A percentile compares a stretch with the other conserved stretches of the same genome.
Evolutionary conservation across 1,140 invertebrate species (phyloP).

Genomic region (Cydia strobilella): DNA sequence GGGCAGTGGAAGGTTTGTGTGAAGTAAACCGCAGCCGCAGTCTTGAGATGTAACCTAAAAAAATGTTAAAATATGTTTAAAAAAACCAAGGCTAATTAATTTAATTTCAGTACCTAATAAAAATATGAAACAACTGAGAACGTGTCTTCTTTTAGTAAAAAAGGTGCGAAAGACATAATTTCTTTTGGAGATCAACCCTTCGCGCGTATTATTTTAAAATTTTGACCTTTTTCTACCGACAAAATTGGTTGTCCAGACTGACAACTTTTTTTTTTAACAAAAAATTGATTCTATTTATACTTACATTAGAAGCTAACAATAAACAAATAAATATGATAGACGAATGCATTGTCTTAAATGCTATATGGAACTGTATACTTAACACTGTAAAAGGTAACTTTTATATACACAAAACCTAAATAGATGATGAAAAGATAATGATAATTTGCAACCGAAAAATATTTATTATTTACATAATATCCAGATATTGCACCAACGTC

Average conservation of each 20-base stretch:
- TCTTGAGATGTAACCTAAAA: constrained; percentile 1
- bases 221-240: no score
- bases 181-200: no score
- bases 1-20: background rate
- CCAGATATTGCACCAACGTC: background rate
- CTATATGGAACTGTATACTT: background rate
- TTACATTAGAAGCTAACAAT: constrained; percentile 15
- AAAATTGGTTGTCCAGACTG: no score
- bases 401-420: background rate
- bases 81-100: no score
- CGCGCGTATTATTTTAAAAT: no score
- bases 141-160: no score
- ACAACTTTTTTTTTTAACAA: no score
- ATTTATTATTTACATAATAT: background rate
- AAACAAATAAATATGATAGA: background rate
- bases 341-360: background rate
- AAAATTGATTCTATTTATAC: background rate
- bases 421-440: background rate
- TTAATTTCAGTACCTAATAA: no score
- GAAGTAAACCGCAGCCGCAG: background rate
- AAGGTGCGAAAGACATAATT: no score
- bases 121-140: no score
- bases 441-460: background rate
- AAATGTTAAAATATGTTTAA: background rate
- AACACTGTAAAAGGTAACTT: background rate